Conservation (phyloP, 2,888 invertebrate genomes). For the Athalia cordata region DNA sequence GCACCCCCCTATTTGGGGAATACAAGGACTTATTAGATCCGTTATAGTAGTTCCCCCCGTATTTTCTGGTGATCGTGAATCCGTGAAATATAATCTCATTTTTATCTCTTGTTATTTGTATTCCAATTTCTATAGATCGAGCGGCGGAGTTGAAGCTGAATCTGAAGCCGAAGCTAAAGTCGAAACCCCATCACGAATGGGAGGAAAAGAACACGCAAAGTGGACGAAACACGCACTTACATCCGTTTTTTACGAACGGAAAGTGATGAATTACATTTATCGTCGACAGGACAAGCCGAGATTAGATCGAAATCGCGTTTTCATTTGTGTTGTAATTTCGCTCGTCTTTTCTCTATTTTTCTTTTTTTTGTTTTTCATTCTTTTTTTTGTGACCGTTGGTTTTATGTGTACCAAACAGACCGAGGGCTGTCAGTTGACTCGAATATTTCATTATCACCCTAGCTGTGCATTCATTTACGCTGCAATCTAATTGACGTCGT, state of each 20-base stretch:
- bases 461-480: no score
- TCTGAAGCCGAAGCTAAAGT: no score
- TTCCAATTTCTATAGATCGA: neutral
- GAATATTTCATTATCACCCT: neutral
- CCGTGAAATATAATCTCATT: conserved; percentile 24
- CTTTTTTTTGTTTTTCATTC: no score
- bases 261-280: conserved; percentile 31
- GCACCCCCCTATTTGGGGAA: no score
- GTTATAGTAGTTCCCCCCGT: no score
- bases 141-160: no score
- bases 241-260: neutral
- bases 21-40: no score
- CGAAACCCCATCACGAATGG: neutral
- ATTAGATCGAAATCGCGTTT: neutral
- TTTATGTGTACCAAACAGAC: neutral
- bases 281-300: conserved; percentile 2
- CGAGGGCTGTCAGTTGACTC: conserved; percentile 3
- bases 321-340: neutral
- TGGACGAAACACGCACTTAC: conserved; percentile 7
- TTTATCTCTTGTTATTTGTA: neutral
- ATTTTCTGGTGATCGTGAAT: neutral
- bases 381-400: no score
- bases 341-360: neutral
- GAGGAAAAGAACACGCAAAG: conserved; percentile 7
- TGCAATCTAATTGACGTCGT: no score